Conservation (phyloP, 1,140 invertebrate species). For the Euura saliciscinereae region DNA sequence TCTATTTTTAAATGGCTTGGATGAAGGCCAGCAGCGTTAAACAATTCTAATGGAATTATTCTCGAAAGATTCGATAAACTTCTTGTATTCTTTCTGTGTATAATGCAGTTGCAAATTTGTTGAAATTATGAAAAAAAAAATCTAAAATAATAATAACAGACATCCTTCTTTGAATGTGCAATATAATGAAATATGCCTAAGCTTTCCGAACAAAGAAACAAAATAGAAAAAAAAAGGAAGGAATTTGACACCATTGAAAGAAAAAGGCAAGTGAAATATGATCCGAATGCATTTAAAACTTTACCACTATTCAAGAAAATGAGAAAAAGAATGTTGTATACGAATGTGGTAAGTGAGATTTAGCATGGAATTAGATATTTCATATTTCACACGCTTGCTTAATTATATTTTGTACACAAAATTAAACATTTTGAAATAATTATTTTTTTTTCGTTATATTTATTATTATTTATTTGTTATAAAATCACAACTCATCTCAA, state of each 20-base stretch:
- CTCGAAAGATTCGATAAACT: constrained; percentile 14
- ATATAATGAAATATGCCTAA: constrained; percentile 3
- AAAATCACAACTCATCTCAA: constrained; percentile 8
- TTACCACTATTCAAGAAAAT: not conserved
- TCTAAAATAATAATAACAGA: not conserved
- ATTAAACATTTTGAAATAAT: constrained; percentile 27
- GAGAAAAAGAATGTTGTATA: not conserved
- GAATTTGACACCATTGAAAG: not conserved
- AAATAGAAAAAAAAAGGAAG: not conserved
- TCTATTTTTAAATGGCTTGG: constrained; percentile 18
- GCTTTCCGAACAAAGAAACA: not conserved
- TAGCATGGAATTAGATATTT: too few relatives aligned
- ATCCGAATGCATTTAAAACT: not conserved
- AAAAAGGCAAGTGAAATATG: not conserved
- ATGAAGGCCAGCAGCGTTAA: constrained; percentile 26
- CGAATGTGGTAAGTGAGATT: not conserved
- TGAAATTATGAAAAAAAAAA: not conserved
- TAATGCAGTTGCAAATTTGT: constrained; percentile 24
- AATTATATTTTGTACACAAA: not conserved
- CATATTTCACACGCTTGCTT: too few relatives aligned
- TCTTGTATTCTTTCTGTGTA: constrained; percentile 16
- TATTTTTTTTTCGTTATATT: constrained; percentile 7
- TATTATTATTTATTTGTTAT: not conserved
- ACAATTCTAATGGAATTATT: constrained; percentile 20
- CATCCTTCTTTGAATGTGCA: not conserved